Base-by-base conservation (phyloP, 2,888 invertebrate species). In the Drosophila fungiperda region DNA sequence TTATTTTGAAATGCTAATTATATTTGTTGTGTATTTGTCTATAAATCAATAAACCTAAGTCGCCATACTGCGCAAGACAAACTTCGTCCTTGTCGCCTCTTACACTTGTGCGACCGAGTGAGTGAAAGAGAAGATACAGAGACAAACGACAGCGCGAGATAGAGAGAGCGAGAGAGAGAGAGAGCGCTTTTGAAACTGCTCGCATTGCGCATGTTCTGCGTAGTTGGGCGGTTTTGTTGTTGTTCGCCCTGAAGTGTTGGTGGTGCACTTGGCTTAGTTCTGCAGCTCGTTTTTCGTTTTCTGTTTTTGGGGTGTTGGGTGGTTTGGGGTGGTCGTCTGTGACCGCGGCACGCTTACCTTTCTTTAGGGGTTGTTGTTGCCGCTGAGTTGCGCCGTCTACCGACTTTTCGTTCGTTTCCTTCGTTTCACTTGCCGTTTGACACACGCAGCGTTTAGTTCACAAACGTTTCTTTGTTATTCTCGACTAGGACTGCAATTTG, bases 341-440 rank as follows among this genome's bases (percentile, higher is more conserved):
- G 63, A 71, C 63, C 73, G 74, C 74, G 74, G 50, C 74, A 74
- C 78, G 68, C 76, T 79, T 77, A 74, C 76, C 55, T 26, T 48
- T 20, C 59, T 60, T 83, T 85, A 86, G 62, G 85, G 85, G 85
- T 85, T 77, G 85, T 72, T 85, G 88, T 85, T 87, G 87, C 90
- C 81, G 78, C 80, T 86, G 89, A 89, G 88, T 91, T 90, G 90
- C 90, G 90, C 90, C 89, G 60, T 70, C 84, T 32, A 50, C 23
- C 67, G 55, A 62, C 40, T 57, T 35, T 64, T 53, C 33, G 15
- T 50, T 23, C 3, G 45, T 42, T 32, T 48, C 32, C 65, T 72
- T 58, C 76, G 66, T 77, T 75, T 82, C 82, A 86, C 80, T 88
- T 74, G 83, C 85, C 73, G 68, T 73, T 58, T 26, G 65, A 29